Evolutionary conservation across 2,113 vertebrate genomes (phyloP).

Genomic region (Crotophaga sulcirostris): DNA sequence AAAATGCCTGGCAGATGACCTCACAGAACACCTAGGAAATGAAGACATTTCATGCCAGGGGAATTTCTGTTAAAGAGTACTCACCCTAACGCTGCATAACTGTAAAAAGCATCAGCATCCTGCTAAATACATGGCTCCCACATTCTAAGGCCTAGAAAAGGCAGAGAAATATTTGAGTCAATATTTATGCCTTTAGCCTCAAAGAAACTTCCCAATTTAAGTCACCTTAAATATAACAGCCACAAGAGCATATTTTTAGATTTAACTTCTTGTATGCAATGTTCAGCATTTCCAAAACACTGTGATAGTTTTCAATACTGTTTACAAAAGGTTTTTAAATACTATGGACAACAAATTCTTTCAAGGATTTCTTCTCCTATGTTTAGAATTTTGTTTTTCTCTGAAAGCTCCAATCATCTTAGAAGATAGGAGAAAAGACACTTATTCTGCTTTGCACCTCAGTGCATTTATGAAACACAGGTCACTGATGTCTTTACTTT

Average conservation of each 20-base stretch:
- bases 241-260: background rate
- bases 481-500: background rate
- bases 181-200: background rate
- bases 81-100: background rate
- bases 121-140: background rate
- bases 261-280: background rate
- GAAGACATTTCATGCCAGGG: background rate
- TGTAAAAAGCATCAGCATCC: background rate
- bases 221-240: background rate
- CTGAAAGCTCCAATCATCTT: background rate
- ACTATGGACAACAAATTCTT: background rate
- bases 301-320: background rate
- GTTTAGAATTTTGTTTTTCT: background rate
- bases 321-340: background rate
- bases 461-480: background rate
- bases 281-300: background rate
- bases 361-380: background rate
- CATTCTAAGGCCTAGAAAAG: background rate
- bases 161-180: background rate
- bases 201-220: background rate
- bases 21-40: background rate
- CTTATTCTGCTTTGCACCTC: background rate
- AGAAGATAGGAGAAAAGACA: background rate
- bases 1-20: background rate
- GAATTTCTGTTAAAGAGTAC: background rate